Conservation (phyloP, 2,797 vertebrate genomes). For the Notoglanidium macrostoma region DNA sequence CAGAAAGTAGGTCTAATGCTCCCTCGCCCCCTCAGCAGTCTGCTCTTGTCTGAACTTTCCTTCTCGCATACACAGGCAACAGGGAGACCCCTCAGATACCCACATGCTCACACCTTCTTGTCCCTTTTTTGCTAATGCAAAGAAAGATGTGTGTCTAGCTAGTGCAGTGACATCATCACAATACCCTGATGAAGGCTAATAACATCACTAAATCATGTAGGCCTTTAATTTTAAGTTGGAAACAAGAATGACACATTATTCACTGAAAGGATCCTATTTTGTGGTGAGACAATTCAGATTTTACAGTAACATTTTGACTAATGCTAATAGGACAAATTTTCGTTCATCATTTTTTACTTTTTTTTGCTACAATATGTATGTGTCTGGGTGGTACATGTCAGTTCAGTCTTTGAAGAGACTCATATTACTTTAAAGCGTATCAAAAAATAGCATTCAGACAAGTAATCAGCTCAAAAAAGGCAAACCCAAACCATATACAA, state of each 20-base stretch:
- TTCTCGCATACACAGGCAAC: conserved; percentile 13
- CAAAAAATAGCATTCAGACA: not conserved
- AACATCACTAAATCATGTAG: not conserved
- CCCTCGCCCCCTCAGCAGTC: conserved; percentile 44
- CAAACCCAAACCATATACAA: not conserved
- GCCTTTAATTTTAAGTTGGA: not conserved
- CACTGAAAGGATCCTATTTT: not conserved
- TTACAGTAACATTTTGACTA: not conserved
- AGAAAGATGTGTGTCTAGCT: not conserved
- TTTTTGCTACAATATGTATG: not conserved
- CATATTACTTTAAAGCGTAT: not conserved
- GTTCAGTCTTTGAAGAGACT: not conserved
- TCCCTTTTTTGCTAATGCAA: not conserved
- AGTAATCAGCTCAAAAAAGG: not conserved
- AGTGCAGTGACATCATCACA: not conserved
- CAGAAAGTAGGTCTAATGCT: conserved; percentile 52
- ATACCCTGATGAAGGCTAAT: not conserved
- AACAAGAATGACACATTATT: not conserved
- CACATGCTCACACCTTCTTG: conserved; percentile 9
- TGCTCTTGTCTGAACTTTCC: conserved; percentile 28
- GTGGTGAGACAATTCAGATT: not conserved
- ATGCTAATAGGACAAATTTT: not conserved
- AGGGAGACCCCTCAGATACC: conserved; percentile 16
- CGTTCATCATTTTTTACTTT: not conserved
- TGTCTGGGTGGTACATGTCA: conserved; percentile 37